Base-by-base conservation (phyloP, 2,797 vertebrate species). In the Cirrhinus molitorella region DNA sequence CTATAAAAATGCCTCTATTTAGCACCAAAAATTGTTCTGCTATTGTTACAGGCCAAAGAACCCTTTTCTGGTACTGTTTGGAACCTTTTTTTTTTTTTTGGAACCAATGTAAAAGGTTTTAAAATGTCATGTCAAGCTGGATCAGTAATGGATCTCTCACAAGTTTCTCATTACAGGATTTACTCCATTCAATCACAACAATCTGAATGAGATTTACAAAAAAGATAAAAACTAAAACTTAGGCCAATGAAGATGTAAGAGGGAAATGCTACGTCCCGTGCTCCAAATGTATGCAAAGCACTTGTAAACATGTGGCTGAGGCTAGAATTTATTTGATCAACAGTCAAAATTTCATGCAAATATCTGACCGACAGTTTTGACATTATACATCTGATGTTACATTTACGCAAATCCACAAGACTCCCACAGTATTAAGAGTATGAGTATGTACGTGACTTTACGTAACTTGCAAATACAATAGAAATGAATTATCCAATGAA, bases 291-390 rank as follows among this genome's bases (percentile, higher is more conserved):
- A 93, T 89, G 89, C 85, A 94, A 94, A 95, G 88, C 61, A 34
- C 19, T 76, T 89, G 89, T 90, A 53, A 90, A 91, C 90, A 83
- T 89, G 59, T 86, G 67, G 85, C 87, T 73, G 37, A 88, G 80
- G 87, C 82, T 23, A 74, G 88, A 77, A 61, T 63, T 84, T 70
- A 82, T 45, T 53, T 82, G 21, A 71, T 87, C 65, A 83, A 81
- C 81, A 93, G 89, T 88, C 88, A 92, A 94, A 95, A 86, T 19
- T 51, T 7, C 19, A 93, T 92, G 91, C 90, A 94, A 94, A 94
- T n/a, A 16, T 49, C 40, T 84, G 49, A 84, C 68, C 83, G 51
- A 88, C 67, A 88, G 72, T 43, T 88, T 83, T 70, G 37, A 76
- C 19, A 75, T 81, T 76, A 79, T 73, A 40, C 72, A 76, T 80